Evolutionary conservation across 92 coral and sea anemone species (phyloP), one percentile per base, ranked within the genome.

Genomic region (Parazoanthus darwini): DNA sequence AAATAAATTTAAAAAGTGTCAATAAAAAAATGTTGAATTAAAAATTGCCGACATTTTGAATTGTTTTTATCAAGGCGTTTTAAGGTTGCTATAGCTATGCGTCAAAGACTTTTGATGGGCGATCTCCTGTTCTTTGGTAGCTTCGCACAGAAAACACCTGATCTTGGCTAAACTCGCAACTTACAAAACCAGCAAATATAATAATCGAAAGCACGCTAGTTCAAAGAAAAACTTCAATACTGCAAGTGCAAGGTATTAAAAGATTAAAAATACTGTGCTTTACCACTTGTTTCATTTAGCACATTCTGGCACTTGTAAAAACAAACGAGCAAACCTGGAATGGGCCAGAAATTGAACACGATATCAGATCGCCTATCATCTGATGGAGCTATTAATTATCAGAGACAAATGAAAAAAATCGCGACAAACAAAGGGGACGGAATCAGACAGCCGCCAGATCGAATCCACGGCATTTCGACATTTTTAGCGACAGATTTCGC

Each of bases 401-500:
- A 2, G 48, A 37, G n/a, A 36, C 1, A 76, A 76, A 76, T 15
- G 23, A 39, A 5, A 72, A 15, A 4, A 25, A 76, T 42, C 80
- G 80, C n/a, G 51, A 76, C 80, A 76, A 39, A 76, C 80, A 76
- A 76, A 76, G 25, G 79, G 80, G 25, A 42, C 8, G 8, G 48
- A 39, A 37, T 8, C 80, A 76, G 80, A 76, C 80, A 76, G 48
- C 80, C 37, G 48, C 20, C 80, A 38, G 25, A 14, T 18, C 15
- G 16, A 36, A 75, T 5, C 26, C 5, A 20, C 46, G 25, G 78
- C 46, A 33, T 0, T 44, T 37, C 43, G n/a, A 39, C 25, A 29
- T 39, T 76, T 37, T 76, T 0, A 76, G 35, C 33, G 11, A 37
- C 80, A 76, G 80, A 76, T 39, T 39, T 76, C 51, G 26, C 50